Evolutionary conservation across 92 coral and sea anemone genomes (phyloP).

Genomic region (Plumapathes pennacea): DNA sequence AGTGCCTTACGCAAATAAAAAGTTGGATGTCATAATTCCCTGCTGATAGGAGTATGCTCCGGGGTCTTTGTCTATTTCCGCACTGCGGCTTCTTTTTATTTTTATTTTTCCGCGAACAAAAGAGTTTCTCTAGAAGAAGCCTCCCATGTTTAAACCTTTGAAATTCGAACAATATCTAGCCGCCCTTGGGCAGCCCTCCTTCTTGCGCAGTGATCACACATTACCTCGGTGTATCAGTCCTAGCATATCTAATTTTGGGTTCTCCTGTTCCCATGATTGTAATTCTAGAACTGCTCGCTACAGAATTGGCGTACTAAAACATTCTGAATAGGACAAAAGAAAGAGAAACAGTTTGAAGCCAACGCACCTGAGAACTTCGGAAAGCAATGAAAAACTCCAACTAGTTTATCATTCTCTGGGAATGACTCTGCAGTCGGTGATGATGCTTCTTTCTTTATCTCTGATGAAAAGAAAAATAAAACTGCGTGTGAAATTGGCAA

Average conservation of each 20-base stretch:
- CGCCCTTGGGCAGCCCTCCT: background rate
- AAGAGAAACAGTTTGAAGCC: conserved; percentile 1
- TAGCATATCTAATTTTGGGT: background rate
- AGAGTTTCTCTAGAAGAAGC: background rate
- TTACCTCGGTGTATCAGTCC: background rate
- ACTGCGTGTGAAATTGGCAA: too few species aligned
- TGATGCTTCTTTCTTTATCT: conserved; percentile 71
- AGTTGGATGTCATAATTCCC: conserved; percentile 7
- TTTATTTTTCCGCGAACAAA: conserved; percentile 16
- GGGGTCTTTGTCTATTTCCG: conserved; percentile 49
- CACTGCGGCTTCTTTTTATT: conserved; percentile 34
- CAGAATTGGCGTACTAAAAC: conserved; percentile 37
- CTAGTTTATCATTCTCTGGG: conserved; percentile 38
- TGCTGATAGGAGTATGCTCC: conserved; percentile 13
- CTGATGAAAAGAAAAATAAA: conserved; percentile 36
- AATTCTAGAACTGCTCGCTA: conserved; percentile 22
- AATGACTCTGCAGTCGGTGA: conserved; percentile 63
- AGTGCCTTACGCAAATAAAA: conserved; percentile 61
- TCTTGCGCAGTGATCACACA: background rate
- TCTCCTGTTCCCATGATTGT: too few species aligned
- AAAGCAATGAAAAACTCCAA: conserved; percentile 16
- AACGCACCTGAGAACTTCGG: conserved; percentile 36
- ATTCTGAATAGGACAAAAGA: background rate
- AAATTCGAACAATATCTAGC: background rate
- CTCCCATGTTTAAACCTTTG: too few species aligned